Percentiles rank a stretch among this genome's conserved stretches.
phyloP scores from a whole-genome alignment of 2,888 invertebrate genomes.

The Alsophila aescularia region DNA sequence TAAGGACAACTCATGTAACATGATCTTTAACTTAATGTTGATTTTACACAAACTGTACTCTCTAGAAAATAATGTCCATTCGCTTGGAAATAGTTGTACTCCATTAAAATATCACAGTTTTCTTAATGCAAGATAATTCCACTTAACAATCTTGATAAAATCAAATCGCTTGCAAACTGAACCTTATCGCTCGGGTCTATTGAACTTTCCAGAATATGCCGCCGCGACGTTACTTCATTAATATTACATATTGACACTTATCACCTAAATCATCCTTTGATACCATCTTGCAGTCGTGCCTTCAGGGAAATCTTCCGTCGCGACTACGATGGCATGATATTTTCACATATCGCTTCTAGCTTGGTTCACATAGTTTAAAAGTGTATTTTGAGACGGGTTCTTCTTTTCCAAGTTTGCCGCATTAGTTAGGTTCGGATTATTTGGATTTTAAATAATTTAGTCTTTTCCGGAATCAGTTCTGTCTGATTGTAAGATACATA shows the following conservation, averaged over 20 bases:
- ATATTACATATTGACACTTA: slow-evolving; percentile 33
- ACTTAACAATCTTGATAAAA: slow-evolving; percentile 14
- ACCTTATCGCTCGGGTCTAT: slow-evolving; percentile 20
- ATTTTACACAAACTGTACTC: too few species aligned
- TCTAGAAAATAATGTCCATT: too few species aligned
- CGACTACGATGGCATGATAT: background rate
- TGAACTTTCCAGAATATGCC: slow-evolving; percentile 28
- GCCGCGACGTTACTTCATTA: slow-evolving; percentile 25
- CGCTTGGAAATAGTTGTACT: too few species aligned
- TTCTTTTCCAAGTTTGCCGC: too few species aligned
- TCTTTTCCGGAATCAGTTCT: too few species aligned
- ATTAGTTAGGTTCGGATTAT: too few species aligned
- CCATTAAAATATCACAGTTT: background rate
- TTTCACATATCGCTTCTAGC: background rate
- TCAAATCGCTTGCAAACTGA: slow-evolving; percentile 20
- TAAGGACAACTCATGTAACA: too few species aligned
- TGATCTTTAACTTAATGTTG: too few species aligned
- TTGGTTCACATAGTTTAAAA: background rate
- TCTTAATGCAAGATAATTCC: slow-evolving; percentile 13
- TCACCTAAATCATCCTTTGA: slow-evolving; percentile 29
- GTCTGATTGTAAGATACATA: too few species aligned
- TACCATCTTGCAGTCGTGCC: slow-evolving; percentile 25
- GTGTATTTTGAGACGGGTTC: too few species aligned
- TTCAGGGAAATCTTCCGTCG: slow-evolving; percentile 7
- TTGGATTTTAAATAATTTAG: too few species aligned